These are phyloP conservation scores for Pomacea maculata DNA, from an alignment of 1,140 invertebrate species.

Conservation along the genomic window DNA sequence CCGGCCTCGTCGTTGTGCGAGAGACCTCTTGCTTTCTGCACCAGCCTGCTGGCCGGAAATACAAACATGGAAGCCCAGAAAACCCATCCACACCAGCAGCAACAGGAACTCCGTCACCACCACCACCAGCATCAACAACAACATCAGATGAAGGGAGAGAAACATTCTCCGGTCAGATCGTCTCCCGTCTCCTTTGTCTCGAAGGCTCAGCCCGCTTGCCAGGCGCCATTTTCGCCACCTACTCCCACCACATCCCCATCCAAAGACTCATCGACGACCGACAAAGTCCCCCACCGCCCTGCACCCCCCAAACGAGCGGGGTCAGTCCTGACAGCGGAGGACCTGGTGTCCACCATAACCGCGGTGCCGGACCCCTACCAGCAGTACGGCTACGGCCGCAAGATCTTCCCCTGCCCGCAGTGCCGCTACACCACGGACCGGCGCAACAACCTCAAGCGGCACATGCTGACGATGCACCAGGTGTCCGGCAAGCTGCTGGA, in stretches of 20 bases:
- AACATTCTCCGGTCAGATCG: background rate
- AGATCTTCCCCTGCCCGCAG: slow-evolving; percentile 59
- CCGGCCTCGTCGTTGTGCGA: slow-evolving; percentile 3
- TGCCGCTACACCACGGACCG: slow-evolving; percentile 67
- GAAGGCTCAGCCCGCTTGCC: background rate
- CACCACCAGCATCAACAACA: background rate
- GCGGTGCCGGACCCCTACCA: slow-evolving; percentile 19
- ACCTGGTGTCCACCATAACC: slow-evolving; percentile 14
- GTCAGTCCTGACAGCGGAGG: slow-evolving; percentile 11
- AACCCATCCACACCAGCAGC: background rate
- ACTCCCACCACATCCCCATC: background rate
- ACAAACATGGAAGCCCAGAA: background rate
- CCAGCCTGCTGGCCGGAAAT: background rate
- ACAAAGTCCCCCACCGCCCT: background rate
- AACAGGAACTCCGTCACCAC: background rate
- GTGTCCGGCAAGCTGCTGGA: slow-evolving; percentile 58
- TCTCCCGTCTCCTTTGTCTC: background rate
- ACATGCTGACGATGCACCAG: slow-evolving; percentile 67
- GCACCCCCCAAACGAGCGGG: background rate
- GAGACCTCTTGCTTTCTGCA: slow-evolving; percentile 1
- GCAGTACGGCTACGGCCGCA: slow-evolving; percentile 50
- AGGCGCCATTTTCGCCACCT: background rate
- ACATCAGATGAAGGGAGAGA: background rate
- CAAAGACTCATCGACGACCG: background rate
- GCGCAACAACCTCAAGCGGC: slow-evolving; percentile 67